A percentile compares a stretch with the other conserved stretches of the same genome.
These are phyloP conservation scores for Solea solea DNA, from an alignment of 2,113 vertebrate genomes.

Conservation along the genomic window DNA sequence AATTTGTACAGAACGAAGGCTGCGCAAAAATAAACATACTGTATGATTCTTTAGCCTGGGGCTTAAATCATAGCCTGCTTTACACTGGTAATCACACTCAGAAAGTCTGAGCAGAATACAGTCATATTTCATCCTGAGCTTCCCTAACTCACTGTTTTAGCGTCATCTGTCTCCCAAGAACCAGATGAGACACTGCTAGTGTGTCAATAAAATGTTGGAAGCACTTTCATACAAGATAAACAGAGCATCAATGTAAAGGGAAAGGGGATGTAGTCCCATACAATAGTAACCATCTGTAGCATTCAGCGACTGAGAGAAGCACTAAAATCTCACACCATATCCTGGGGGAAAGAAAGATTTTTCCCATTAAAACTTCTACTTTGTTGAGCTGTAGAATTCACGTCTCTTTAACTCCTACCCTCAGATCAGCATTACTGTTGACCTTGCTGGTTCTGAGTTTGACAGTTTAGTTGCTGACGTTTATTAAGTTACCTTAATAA, in stretches of 20 bases:
- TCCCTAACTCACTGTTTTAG: constrained; percentile 11
- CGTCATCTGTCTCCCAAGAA: constrained; percentile 20
- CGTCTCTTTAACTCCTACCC: too few species aligned
- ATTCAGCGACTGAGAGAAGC: not conserved
- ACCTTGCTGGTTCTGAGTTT: too few species aligned
- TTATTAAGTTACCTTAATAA: too few species aligned
- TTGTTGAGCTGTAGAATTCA: too few species aligned
- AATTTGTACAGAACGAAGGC: constrained; percentile 44
- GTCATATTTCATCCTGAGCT: constrained; percentile 37
- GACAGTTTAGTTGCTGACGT: too few species aligned
- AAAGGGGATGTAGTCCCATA: constrained; percentile 4
- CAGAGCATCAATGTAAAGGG: constrained; percentile 2
- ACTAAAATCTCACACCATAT: not conserved
- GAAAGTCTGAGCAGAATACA: constrained; percentile 23
- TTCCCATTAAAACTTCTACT: too few species aligned
- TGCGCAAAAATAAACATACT: constrained; percentile 36
- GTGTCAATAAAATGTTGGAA: not conserved
- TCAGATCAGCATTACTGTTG: too few species aligned
- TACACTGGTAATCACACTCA: constrained; percentile 42
- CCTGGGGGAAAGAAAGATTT: too few species aligned
- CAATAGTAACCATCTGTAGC: constrained; percentile 16
- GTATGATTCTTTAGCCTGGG: constrained; percentile 31
- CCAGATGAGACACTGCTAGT: not conserved
- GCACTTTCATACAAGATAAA: constrained; percentile 15
- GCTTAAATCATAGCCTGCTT: constrained; percentile 55